Evolutionary conservation across 1,140 invertebrate genomes (phyloP).

Genomic region (Epicauta chinensis): DNA sequence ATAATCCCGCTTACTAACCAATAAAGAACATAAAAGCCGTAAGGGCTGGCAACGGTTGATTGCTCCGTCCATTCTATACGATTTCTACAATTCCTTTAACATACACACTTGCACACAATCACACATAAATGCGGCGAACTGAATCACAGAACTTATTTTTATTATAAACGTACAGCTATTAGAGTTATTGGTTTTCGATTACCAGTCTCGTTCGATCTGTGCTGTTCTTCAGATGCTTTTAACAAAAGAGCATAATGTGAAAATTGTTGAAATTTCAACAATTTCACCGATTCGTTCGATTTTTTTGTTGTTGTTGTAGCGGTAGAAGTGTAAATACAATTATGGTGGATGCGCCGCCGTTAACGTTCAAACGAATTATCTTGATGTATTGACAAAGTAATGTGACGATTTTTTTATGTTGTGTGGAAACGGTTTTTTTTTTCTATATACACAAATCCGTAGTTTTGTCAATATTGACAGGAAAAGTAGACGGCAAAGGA

Average conservation of each 20-base stretch:
- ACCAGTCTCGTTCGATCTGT: background rate
- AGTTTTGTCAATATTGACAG: slow-evolving; percentile 14
- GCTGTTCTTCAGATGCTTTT: background rate
- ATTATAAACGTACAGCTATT: slow-evolving; percentile 4
- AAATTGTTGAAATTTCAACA: slow-evolving; percentile 2
- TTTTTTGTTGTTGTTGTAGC: background rate
- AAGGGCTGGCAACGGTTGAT: too few relatives aligned
- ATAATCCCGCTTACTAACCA: background rate
- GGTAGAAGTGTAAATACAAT: too few relatives aligned
- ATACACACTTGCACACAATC: background rate
- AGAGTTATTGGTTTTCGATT: slow-evolving; percentile 13
- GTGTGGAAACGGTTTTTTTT: too few relatives aligned
- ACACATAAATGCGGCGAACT: too few relatives aligned
- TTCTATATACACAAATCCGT: too few relatives aligned
- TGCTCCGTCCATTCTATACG: background rate
- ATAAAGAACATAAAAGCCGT: background rate
- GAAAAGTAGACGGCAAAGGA: background rate
- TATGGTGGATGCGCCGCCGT: too few relatives aligned
- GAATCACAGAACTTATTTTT: background rate
- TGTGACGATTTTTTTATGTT: too few relatives aligned
- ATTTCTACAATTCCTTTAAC: background rate
- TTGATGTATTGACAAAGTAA: too few relatives aligned
- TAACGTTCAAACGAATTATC: too few relatives aligned
- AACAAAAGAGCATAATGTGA: background rate
- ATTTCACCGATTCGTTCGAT: background rate